Percentiles rank a stretch among this genome's conserved stretches.
These are phyloP conservation scores for Campoplex nolae DNA, from an alignment of 2,888 invertebrate species.

Conservation along the genomic window DNA sequence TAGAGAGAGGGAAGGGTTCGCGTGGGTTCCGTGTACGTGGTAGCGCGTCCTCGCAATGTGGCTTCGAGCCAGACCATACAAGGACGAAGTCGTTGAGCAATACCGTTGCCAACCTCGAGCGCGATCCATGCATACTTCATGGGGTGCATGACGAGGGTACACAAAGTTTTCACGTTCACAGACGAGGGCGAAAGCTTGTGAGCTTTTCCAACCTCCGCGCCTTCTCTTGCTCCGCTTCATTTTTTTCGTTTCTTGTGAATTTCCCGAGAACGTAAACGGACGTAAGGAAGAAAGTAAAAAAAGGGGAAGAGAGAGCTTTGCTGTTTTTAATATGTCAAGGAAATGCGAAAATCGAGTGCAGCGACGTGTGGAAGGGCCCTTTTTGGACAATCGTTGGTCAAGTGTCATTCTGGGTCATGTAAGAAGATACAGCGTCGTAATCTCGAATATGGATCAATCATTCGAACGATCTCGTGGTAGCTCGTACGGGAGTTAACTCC, in stretches of 20 bases:
- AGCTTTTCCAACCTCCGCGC: constrained; percentile 35
- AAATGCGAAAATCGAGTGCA: constrained; percentile 28
- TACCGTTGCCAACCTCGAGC: constrained; percentile 65
- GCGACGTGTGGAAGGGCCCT: background rate
- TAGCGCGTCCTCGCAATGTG: constrained; percentile 70
- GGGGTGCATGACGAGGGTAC: constrained; percentile 69
- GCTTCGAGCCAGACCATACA: constrained; percentile 65
- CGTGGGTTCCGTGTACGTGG: constrained; percentile 64
- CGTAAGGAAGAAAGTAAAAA: background rate
- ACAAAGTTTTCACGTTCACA: constrained; percentile 72
- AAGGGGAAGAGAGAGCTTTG: constrained; percentile 22
- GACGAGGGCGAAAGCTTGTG: constrained; percentile 56
- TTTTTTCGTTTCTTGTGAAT: constrained; percentile 54
- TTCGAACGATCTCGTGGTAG: constrained; percentile 17
- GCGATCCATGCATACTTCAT: constrained; percentile 72
- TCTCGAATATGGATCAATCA: constrained; percentile 41
- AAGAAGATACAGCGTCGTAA: background rate
- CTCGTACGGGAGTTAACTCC: constrained; percentile 9
- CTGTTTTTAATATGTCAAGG: constrained; percentile 41
- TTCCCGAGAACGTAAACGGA: constrained; percentile 25
- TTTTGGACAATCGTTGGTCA: background rate
- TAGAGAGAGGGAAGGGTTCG: constrained; percentile 41
- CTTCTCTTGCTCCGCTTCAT: constrained; percentile 4
- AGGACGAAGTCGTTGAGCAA: constrained; percentile 62
- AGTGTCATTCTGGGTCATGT: background rate